Conservation (phyloP, 2,797 vertebrate species). For the Zalophus californianus region DNA sequence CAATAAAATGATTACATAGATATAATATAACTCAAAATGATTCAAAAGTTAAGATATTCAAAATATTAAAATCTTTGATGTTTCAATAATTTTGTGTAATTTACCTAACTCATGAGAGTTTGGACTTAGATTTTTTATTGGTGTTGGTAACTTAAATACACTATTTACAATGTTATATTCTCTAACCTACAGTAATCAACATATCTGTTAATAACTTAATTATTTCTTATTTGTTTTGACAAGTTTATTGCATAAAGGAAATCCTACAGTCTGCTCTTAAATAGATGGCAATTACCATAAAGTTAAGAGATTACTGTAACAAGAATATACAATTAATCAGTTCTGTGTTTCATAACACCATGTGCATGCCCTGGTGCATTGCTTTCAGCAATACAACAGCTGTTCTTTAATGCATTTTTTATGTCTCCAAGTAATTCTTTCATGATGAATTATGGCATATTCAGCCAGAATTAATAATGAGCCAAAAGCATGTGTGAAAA, state of each 20-base stretch:
- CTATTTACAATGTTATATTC: constrained; percentile 12
- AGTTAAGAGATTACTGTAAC: constrained; percentile 74
- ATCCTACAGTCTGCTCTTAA: constrained; percentile 66
- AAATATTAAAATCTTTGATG: background rate
- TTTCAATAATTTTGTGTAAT: background rate
- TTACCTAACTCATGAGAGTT: background rate
- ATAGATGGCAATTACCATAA: constrained; percentile 77
- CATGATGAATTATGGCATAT: constrained; percentile 75
- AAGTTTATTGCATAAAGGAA: constrained; percentile 70
- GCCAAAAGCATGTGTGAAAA: constrained; percentile 57
- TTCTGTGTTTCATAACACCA: constrained; percentile 63
- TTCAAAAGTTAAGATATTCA: background rate
- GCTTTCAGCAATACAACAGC: constrained; percentile 75
- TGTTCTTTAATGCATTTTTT: constrained; percentile 81
- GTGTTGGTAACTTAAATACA: background rate
- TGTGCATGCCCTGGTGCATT: constrained; percentile 59
- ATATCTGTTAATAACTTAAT: constrained; percentile 75
- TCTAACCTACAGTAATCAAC: background rate
- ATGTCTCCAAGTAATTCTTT: constrained; percentile 77
- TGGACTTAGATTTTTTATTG: background rate
- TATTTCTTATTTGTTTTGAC: constrained; percentile 75
- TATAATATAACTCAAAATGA: background rate
- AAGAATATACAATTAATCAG: constrained; percentile 76
- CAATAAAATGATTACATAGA: background rate
- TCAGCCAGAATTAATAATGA: constrained; percentile 75